A percentile compares a stretch with the other conserved stretches of the same genome.
phyloP scores from a whole-genome alignment of 2,797 vertebrate species.

The Prionace glauca region DNA sequence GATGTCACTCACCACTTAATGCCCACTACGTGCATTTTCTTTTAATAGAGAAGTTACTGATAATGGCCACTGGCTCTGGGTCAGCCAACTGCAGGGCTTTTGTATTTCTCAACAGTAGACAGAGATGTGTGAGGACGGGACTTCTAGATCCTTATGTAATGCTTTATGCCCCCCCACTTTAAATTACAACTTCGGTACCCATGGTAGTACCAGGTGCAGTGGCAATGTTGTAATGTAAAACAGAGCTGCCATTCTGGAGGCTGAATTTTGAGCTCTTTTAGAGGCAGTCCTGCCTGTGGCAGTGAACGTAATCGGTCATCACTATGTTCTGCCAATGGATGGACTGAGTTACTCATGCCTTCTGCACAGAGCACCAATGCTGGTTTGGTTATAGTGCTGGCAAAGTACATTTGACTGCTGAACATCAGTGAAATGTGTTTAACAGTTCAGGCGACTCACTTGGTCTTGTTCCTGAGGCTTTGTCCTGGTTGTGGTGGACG shows the following conservation, averaged over 20 bases:
- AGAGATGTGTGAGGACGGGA: neutral
- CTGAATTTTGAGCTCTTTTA: neutral
- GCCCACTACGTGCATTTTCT: neutral
- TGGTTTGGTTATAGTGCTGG: neutral
- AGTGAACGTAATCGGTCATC: neutral
- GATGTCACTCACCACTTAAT: neutral
- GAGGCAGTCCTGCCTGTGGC: neutral
- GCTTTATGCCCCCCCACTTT: neutral
- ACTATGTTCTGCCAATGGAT: neutral
- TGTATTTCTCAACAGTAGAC: neutral
- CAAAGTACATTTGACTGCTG: neutral
- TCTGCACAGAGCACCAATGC: neutral
- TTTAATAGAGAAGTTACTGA: neutral
- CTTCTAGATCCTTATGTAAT: neutral
- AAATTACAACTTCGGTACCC: neutral
- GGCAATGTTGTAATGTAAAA: neutral
- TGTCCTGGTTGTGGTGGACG: neutral
- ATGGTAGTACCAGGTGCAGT: neutral
- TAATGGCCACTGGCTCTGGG: neutral
- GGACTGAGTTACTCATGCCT: neutral
- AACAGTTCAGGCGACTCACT: neutral
- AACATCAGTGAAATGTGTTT: neutral
- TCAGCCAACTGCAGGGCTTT: neutral
- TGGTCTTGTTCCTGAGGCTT: neutral
- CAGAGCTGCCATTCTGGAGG: neutral